Percentiles rank a stretch among this genome's conserved stretches.
These are phyloP conservation scores for Gerosis bhagava DNA, from an alignment of 2,888 invertebrate genomes.

Conservation along the genomic window DNA sequence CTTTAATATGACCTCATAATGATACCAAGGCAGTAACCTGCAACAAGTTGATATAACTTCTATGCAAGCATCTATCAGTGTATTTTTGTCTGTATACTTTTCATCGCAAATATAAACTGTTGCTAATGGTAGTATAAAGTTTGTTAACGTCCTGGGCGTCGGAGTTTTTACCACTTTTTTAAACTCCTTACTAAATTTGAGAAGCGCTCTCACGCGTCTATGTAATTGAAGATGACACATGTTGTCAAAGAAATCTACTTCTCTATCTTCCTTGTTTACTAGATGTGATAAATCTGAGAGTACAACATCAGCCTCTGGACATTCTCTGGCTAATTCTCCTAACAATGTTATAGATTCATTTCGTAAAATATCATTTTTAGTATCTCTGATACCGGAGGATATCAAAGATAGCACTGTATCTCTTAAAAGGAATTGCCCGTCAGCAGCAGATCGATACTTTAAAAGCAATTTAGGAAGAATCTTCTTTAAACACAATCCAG, in stretches of 20 bases:
- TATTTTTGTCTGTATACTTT: conserved; percentile 89
- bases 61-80: conserved; percentile 92
- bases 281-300: conserved; percentile 87
- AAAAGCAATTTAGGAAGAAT: conserved; percentile 85
- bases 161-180: conserved; percentile 83
- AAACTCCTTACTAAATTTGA: conserved; percentile 87
- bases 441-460: conserved; percentile 75
- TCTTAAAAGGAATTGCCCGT: conserved; percentile 87
- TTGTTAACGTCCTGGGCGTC: conserved; percentile 88
- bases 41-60: conserved; percentile 91
- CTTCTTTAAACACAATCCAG: conserved; percentile 87
- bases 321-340: conserved; percentile 89
- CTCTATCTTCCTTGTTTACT: conserved; percentile 87
- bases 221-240: conserved; percentile 94
- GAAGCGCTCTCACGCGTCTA: conserved; percentile 91
- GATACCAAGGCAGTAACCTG: conserved; percentile 92
- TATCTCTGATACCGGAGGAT: conserved; percentile 87
- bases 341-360: conserved; percentile 91
- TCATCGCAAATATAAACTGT: conserved; percentile 91
- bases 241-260: conserved; percentile 97
- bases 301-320: conserved; percentile 86
- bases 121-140: conserved; percentile 93
- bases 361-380: conserved; percentile 86
- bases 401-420: conserved; percentile 89
- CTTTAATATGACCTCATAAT: conserved; percentile 92